Evolutionary conservation across 2,797 vertebrate genomes (phyloP).

Genomic region (Epinephelus malabaricus): DNA sequence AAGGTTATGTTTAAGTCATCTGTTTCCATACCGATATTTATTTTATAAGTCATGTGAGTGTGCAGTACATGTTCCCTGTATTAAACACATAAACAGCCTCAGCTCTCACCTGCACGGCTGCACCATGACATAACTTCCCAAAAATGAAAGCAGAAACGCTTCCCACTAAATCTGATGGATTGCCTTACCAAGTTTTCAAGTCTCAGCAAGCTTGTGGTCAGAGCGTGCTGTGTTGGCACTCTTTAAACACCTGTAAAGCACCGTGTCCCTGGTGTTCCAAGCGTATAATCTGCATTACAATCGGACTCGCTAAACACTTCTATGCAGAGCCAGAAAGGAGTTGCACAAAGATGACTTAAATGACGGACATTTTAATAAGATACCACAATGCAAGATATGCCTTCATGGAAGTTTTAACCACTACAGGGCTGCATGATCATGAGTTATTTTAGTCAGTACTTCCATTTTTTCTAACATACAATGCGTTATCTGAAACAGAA

Average conservation of each 20-base stretch:
- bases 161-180: constrained; percentile 9
- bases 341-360: neutral
- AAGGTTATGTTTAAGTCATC: neutral
- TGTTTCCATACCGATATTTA: neutral
- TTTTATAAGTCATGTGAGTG: neutral
- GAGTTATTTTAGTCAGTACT: neutral
- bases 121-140: constrained; percentile 31
- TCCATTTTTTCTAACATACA: neutral
- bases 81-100: neutral
- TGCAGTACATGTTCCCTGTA: neutral
- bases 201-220: constrained; percentile 53
- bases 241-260: constrained; percentile 42
- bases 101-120: constrained; percentile 8
- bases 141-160: constrained; percentile 34
- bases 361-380: neutral
- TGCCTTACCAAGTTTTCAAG: constrained; percentile 36
- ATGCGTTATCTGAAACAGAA: neutral
- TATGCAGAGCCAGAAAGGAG: neutral
- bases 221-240: constrained; percentile 44
- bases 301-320: neutral
- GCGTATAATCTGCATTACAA: constrained; percentile 14
- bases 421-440: neutral
- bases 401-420: neutral
- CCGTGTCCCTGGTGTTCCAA: neutral
- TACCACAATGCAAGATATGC: neutral